Conservation (phyloP, 1,140 invertebrate genomes). For the Conus ventricosus region DNA sequence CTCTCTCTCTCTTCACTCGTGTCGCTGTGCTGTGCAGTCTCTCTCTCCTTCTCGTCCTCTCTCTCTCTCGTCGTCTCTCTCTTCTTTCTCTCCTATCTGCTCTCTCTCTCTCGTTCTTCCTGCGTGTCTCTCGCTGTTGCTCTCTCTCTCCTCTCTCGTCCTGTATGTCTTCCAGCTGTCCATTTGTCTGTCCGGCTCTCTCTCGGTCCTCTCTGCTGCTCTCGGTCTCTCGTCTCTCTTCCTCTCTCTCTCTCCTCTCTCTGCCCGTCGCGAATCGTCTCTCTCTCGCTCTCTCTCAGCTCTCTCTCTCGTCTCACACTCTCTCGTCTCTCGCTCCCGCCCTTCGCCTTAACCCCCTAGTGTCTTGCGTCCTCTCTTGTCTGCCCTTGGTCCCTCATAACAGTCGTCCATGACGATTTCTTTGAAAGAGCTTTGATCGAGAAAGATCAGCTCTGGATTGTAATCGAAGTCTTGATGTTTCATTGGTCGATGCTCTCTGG, state of each 20-base stretch:
- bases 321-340: too few relatives aligned
- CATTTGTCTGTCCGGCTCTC: background rate
- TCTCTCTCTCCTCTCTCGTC: background rate
- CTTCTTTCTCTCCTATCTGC: background rate
- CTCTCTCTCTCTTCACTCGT: background rate
- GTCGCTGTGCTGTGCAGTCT: background rate
- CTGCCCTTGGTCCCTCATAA: too few relatives aligned
- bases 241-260: constrained; percentile 11
- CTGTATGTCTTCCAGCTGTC: background rate
- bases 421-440: too few relatives aligned
- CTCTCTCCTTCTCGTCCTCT: background rate
- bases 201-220: background rate
- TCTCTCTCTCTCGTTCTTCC: background rate
- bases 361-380: too few relatives aligned
- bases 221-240: background rate
- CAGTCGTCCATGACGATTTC: too few relatives aligned
- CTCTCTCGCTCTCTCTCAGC: background rate
- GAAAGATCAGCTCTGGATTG: too few relatives aligned
- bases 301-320: background rate
- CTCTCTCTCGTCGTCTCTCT: background rate
- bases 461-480: too few relatives aligned
- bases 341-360: too few relatives aligned
- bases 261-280: background rate
- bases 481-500: too few relatives aligned
- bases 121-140: background rate